These are phyloP conservation scores for Leptoteleia sp. DNA, from an alignment of 1,140 invertebrate genomes.

Conservation along the genomic window DNA sequence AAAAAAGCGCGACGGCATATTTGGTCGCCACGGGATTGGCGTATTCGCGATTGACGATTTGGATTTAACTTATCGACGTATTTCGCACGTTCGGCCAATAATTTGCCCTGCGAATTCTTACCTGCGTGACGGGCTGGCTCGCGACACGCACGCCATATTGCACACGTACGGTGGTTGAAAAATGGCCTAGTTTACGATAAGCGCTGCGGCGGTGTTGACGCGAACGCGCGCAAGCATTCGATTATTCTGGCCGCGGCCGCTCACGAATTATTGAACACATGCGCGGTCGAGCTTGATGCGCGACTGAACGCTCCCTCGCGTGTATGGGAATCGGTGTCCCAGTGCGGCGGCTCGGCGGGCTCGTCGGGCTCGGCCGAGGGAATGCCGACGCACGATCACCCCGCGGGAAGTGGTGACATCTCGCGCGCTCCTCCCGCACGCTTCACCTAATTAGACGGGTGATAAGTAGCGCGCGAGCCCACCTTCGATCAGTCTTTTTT, in stretches of 20 bases:
- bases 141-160: constrained; percentile 54
- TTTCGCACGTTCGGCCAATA: too few species aligned
- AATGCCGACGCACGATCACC: constrained; percentile 4
- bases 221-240: constrained; percentile 26
- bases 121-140: constrained; percentile 40
- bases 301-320: constrained; percentile 1
- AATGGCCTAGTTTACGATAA: constrained; percentile 50
- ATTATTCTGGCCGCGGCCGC: constrained; percentile 7
- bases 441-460: constrained; percentile 5
- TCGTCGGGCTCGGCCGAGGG: too few species aligned
- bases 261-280: constrained; percentile 32
- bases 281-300: constrained; percentile 23
- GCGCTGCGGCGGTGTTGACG: constrained; percentile 21
- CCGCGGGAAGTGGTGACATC: constrained; percentile 28
- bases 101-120: too few species aligned
- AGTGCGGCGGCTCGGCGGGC: constrained; percentile 12
- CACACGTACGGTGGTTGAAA: constrained; percentile 33
- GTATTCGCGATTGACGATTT: too few species aligned
- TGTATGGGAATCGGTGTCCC: constrained; percentile 8
- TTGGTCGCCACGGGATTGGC: too few species aligned
- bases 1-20: too few species aligned
- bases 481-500: too few species aligned
- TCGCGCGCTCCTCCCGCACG: constrained; percentile 5
- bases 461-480: not conserved
- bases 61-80: too few species aligned